phyloP scores from a whole-genome alignment of 2,797 vertebrate genomes.

The Schizothorax lantsangensis region DNA sequence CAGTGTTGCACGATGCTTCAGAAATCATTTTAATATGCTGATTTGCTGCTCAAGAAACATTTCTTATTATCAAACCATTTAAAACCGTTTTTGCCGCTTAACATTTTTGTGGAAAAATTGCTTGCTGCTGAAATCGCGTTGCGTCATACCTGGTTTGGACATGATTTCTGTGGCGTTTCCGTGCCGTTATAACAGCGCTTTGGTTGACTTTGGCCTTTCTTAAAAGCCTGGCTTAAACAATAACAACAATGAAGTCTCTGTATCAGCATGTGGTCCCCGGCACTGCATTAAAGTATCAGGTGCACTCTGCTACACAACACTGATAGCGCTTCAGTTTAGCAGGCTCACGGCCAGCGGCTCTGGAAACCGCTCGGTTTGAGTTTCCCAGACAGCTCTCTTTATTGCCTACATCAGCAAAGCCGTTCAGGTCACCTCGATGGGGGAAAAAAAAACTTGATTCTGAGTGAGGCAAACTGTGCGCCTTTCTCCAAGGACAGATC shows the following conservation, averaged over 20 bases:
- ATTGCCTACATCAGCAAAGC: constrained; percentile 52
- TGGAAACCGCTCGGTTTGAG: constrained; percentile 33
- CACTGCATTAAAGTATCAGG: constrained; percentile 28
- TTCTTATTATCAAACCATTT: background rate
- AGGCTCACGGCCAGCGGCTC: constrained; percentile 8
- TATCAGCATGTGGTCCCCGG: constrained; percentile 16
- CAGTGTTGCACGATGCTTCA: background rate
- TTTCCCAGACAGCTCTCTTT: constrained; percentile 49
- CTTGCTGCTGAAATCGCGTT: background rate
- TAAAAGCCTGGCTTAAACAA: constrained; percentile 25
- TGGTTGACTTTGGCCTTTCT: background rate
- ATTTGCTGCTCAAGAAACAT: background rate
- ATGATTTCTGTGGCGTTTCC: background rate
- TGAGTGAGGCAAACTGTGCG: constrained; percentile 13
- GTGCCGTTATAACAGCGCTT: background rate
- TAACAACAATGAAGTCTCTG: constrained; percentile 20
- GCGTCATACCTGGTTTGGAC: background rate
- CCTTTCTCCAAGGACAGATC: constrained; percentile 38
- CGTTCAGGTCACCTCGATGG: constrained; percentile 17
- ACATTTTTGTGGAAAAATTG: background rate
- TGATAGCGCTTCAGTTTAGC: constrained; percentile 30
- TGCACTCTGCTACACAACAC: constrained; percentile 22
- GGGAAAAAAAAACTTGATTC: background rate
- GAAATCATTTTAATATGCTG: background rate
- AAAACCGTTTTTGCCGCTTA: background rate